phyloP scores from a whole-genome alignment of 1,140 invertebrate genomes.

The Achroia grisella region DNA sequence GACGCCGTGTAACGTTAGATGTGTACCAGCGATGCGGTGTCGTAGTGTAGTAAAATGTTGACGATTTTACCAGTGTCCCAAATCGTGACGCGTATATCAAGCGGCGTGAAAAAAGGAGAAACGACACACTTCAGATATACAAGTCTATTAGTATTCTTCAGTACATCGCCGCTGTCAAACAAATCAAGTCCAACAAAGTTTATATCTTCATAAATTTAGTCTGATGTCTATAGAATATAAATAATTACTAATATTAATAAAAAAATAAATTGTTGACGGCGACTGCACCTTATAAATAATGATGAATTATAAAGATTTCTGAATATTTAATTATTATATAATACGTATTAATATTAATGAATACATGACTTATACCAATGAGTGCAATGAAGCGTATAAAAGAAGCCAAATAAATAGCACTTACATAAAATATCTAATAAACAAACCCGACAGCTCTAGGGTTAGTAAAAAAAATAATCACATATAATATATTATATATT shows the following conservation, averaged over 20 bases:
- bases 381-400: constrained; percentile 36
- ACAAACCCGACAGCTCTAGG: constrained; percentile 1
- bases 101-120: constrained; percentile 71
- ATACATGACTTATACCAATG: constrained; percentile 7
- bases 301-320: constrained; percentile 6
- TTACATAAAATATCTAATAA: constrained; percentile 9
- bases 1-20: constrained; percentile 7
- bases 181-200: neutral
- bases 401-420: constrained; percentile 17
- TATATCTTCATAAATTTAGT: no score
- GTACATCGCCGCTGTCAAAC: constrained; percentile 18
- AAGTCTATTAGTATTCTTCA: constrained; percentile 20
- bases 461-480: constrained; percentile 2
- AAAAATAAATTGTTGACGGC: constrained; percentile 10
- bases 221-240: no score
- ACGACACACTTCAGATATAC: constrained; percentile 54
- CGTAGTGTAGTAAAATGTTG: constrained; percentile 40
- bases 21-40: constrained; percentile 17
- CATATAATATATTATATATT: neutral
- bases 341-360: constrained; percentile 9
- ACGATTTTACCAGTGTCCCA: constrained; percentile 69
- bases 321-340: constrained; percentile 3
- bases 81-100: constrained; percentile 66
- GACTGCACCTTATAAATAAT: constrained; percentile 13
- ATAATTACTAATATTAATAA: no score